phyloP scores from a whole-genome alignment of 2,113 vertebrate genomes.

The Pyrgilauda ruficollis region DNA sequence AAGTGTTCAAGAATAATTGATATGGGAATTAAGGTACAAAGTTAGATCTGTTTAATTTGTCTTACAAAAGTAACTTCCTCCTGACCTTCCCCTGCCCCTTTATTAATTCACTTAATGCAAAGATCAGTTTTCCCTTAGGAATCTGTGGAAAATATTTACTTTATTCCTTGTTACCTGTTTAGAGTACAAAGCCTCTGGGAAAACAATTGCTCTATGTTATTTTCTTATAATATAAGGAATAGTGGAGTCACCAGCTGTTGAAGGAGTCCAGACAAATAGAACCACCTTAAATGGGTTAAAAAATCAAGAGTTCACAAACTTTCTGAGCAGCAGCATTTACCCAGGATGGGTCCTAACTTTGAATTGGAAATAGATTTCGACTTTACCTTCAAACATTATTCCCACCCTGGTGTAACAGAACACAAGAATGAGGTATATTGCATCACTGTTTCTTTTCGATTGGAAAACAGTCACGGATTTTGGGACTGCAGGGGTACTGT shows the following conservation, averaged over 20 bases:
- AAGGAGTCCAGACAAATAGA: neutral
- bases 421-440: neutral
- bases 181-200: neutral
- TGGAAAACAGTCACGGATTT: neutral
- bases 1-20: neutral
- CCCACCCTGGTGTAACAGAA: neutral
- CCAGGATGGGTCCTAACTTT: neutral
- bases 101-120: neutral
- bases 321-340: neutral
- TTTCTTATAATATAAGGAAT: neutral
- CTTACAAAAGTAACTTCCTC: neutral
- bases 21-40: neutral
- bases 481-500: too few relatives aligned
- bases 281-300: neutral
- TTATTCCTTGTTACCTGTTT: neutral
- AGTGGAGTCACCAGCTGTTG: neutral
- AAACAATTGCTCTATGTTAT: neutral
- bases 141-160: neutral
- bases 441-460: neutral
- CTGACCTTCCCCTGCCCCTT: neutral
- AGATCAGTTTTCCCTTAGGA: neutral
- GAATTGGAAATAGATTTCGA: neutral
- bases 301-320: neutral
- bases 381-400: neutral
- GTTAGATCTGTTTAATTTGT: neutral